phyloP scores from a whole-genome alignment of 2,113 vertebrate species.

The Aptenodytes patagonicus region DNA sequence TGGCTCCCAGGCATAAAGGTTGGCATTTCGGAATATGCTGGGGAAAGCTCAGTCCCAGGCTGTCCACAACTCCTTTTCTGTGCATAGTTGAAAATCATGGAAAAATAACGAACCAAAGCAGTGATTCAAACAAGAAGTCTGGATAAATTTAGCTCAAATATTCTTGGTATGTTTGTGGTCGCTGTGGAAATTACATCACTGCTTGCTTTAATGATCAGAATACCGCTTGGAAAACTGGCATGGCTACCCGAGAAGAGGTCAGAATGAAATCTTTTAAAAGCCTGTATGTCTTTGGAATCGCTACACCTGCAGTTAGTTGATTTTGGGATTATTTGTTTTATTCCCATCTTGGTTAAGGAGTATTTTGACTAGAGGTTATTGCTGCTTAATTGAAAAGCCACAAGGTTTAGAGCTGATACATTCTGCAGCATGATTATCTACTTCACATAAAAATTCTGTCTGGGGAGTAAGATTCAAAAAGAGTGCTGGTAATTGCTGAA shows the following conservation, averaged over 20 bases:
- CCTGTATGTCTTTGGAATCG: neutral
- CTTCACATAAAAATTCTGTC: neutral
- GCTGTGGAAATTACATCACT: conserved; percentile 44
- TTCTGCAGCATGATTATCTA: neutral
- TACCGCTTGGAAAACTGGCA: conserved; percentile 11
- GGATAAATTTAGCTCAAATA: conserved; percentile 57
- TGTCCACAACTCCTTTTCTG: neutral
- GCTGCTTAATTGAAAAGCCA: conserved; percentile 15
- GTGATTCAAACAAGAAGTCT: conserved; percentile 42
- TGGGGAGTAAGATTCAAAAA: neutral
- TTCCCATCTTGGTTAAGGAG: neutral
- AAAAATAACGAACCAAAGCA: neutral
- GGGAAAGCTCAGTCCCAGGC: neutral
- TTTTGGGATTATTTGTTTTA: neutral
- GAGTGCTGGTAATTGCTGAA: neutral
- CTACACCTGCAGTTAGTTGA: neutral
- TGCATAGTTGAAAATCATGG: neutral
- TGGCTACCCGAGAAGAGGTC: neutral
- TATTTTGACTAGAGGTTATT: neutral
- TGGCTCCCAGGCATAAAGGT: neutral
- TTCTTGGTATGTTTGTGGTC: conserved; percentile 69
- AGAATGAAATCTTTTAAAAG: neutral
- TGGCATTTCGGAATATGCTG: neutral
- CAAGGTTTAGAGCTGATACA: neutral
- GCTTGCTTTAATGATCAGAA: conserved; percentile 45